A percentile compares a stretch with the other conserved stretches of the same genome.
phyloP scores from a whole-genome alignment of 1,140 invertebrate genomes.

The Frieseomelitta varia region DNA sequence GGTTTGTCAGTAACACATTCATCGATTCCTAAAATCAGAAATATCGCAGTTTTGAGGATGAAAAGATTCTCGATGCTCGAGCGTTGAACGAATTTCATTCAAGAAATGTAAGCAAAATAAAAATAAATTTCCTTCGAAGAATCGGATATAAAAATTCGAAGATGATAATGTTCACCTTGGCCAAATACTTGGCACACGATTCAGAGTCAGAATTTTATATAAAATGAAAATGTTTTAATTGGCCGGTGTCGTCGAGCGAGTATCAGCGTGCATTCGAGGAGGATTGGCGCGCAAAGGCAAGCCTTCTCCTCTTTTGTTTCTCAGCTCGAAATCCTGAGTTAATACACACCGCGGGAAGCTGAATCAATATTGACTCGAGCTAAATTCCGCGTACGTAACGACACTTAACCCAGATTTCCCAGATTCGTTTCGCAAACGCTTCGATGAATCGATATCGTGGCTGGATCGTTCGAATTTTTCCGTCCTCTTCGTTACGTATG shows the following conservation, averaged over 20 bases:
- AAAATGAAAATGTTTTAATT: constrained; percentile 10
- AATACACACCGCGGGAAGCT: constrained; percentile 5
- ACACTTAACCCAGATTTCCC: constrained; percentile 48
- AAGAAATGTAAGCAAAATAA: too few relatives aligned
- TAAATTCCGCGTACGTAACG: constrained; percentile 4
- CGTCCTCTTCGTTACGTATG: not conserved
- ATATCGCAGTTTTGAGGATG: too few relatives aligned
- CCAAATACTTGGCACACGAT: too few relatives aligned
- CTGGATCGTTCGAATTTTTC: not conserved
- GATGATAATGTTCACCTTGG: too few relatives aligned
- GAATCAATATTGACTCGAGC: constrained; percentile 48
- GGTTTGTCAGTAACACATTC: too few relatives aligned
- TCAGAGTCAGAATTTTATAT: too few relatives aligned
- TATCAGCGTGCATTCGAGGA: not conserved
- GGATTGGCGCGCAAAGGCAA: not conserved
- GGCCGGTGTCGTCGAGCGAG: not conserved
- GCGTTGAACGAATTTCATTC: too few relatives aligned
- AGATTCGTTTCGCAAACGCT: not conserved
- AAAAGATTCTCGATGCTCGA: too few relatives aligned
- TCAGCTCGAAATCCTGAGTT: not conserved
- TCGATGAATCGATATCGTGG: not conserved
- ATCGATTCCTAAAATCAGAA: too few relatives aligned
- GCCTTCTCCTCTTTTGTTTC: constrained; percentile 4
- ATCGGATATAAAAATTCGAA: too few relatives aligned
- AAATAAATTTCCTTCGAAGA: too few relatives aligned